Base-by-base conservation (phyloP, 2,113 vertebrate species). In the Pseudopipra pipra region DNA sequence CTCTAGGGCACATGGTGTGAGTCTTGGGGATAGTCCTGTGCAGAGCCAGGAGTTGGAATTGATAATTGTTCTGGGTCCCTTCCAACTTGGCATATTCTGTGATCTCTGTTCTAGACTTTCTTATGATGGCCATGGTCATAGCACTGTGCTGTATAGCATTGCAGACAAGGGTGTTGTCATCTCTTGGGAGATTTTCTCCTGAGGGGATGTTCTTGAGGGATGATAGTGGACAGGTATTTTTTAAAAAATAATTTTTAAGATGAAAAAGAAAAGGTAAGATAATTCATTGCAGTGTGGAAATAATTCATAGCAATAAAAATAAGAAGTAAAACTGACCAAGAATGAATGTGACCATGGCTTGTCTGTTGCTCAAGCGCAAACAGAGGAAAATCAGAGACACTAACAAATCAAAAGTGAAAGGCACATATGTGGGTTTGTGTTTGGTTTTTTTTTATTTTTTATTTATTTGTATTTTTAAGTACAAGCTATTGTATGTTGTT, bases 141-240 rank as follows among this genome's bases (percentile, higher is more conserved):
- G 31, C n/a, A 41, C 31, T 0, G 0, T 22, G 11, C 44, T 51
- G 7, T 46, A 30, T 5, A 67, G 41, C 37, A 7, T 27, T 52
- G 27, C 24, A 59, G 35, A 24, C 33, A 77, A 61, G 39, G 23
- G 12, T 37, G 19, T 14, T 62, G 51, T 21, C 19, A 14, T 49
- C 18, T 65, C n/a, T 65, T 67, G 65, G 55, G 35, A 68, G 30
- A n/a, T 23, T 39, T 28, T 37, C 31, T 56, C n/a, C 46, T 56
- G 6, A 61, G 20, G 11, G 41, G 9, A 18, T 56, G 23, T 11
- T 81, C 15, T 56, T 68, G 33, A 75, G 56, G 20, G 31, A 39
- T 33, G 22, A n/a, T 4, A 58, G 31, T 19, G 44, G n/a, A 28
- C 8, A 12, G 37, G 2, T 46, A 9, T 33, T 39, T 44, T 21